phyloP scores from a whole-genome alignment of 2,888 invertebrate genomes.

The Metallyticus violacea region DNA sequence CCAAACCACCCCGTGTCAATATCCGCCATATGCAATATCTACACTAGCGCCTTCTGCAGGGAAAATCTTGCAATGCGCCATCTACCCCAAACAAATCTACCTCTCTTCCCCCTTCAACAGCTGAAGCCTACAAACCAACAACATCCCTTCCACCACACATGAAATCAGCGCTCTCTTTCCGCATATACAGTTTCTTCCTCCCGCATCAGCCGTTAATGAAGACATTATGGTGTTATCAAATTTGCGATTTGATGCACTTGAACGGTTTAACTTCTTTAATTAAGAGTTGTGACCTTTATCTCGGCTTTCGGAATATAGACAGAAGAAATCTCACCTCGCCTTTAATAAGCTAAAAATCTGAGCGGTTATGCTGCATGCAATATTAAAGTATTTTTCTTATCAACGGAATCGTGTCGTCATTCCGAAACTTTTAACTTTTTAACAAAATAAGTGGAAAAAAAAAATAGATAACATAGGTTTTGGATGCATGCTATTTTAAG shows the following conservation, averaged over 20 bases:
- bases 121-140: not conserved
- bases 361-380: too few species aligned
- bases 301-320: too few species aligned
- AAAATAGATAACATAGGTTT: too few species aligned
- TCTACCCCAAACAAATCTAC: constrained; percentile 1
- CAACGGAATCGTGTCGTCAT: too few species aligned
- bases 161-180: too few species aligned
- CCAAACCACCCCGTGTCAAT: constrained; percentile 15
- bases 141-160: not conserved
- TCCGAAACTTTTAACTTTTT: too few species aligned
- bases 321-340: too few species aligned
- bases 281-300: not conserved
- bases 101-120: not conserved
- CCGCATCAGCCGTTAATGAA: not conserved
- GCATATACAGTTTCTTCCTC: too few species aligned
- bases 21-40: constrained; percentile 17
- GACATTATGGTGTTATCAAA: not conserved
- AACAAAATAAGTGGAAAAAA: too few species aligned
- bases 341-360: too few species aligned
- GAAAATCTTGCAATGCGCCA: not conserved
- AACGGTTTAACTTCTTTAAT: not conserved
- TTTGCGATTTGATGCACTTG: not conserved
- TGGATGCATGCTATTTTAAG: too few species aligned
- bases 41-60: constrained; percentile 12
- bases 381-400: too few species aligned